Conservation (phyloP, 2,888 invertebrate genomes). For the Acleris emargana region DNA sequence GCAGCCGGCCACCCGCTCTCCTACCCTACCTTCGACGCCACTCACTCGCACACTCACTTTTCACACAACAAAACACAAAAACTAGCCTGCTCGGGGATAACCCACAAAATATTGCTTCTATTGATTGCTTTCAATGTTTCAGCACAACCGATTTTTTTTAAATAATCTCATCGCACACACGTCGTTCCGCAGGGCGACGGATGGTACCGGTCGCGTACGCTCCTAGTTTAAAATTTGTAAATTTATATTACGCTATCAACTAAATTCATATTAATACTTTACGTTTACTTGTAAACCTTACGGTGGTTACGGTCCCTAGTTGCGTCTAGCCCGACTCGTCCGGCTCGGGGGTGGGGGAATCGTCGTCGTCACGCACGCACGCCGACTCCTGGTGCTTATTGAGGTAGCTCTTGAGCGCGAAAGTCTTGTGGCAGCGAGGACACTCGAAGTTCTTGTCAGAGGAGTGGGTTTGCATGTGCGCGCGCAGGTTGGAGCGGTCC, state of each 20-base stretch:
- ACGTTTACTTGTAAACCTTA: conserved; percentile 73
- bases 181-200: conserved; percentile 36
- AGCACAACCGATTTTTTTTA: conserved; percentile 35
- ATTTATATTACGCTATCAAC: conserved; percentile 74
- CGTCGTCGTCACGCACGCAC: conserved; percentile 89
- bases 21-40: conserved; percentile 48
- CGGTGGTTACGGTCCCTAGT: conserved; percentile 75
- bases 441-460: conserved; percentile 96
- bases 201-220: conserved; percentile 51
- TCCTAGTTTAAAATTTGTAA: conserved; percentile 68
- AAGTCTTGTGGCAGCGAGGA: conserved; percentile 94
- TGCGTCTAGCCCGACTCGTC: conserved; percentile 55
- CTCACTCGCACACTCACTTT: conserved; percentile 21
- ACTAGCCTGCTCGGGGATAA: conserved; percentile 24
- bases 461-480: conserved; percentile 99
- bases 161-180: conserved; percentile 18
- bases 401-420: conserved; percentile 97
- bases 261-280: conserved; percentile 83
- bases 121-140: conserved; percentile 26
- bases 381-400: conserved; percentile 98
- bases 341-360: conserved; percentile 56
- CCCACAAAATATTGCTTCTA: conserved; percentile 33
- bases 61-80: conserved; percentile 30
- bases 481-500: conserved; percentile 95
- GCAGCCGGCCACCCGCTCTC: conserved; percentile 47